Evolutionary conservation across 37 sponge, comb jelly and placozoan genomes (phyloP).

Genomic region (Amphimedon queenslandica): DNA sequence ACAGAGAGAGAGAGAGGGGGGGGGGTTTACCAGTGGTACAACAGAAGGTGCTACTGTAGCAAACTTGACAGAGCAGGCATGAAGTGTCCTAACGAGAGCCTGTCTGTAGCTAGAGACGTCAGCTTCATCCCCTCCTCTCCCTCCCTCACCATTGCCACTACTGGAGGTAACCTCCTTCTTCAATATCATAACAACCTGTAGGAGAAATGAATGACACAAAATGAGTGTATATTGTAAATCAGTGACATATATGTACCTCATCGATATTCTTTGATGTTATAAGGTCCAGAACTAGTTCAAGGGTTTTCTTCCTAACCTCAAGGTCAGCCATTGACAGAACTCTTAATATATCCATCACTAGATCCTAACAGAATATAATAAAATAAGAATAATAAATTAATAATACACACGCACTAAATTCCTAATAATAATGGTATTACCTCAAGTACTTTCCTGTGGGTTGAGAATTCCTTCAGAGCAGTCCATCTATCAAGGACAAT

Average conservation of each 20-base stretch:
- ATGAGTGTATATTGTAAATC: too few species aligned
- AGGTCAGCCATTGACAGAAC: constrained; percentile 87
- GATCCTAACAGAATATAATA: constrained; percentile 50
- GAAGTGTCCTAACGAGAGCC: constrained; percentile 88
- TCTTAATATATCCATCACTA: constrained; percentile 95
- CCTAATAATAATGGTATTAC: too few species aligned
- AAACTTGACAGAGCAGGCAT: constrained; percentile 84
- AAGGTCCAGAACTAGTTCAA: constrained; percentile 86
- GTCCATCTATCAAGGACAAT: constrained; percentile 92
- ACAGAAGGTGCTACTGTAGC: constrained; percentile 81
- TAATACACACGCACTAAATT: not conserved
- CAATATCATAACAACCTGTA: constrained; percentile 85
- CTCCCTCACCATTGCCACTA: constrained; percentile 46
- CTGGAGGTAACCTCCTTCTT: constrained; percentile 93
- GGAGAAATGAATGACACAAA: not conserved
- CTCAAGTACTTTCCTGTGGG: constrained; percentile 84
- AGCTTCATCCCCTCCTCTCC: constrained; percentile 24
- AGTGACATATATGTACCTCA: constrained; percentile 80
- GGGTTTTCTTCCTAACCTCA: constrained; percentile 95
- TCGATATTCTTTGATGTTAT: constrained; percentile 85
- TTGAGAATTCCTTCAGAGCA: constrained; percentile 62
- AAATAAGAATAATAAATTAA: too few species aligned
- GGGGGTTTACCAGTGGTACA: constrained; percentile 73
- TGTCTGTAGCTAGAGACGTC: constrained; percentile 73
- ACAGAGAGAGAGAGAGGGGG: not conserved